Conservation (phyloP, 2,888 invertebrate genomes). For the Drosophila mayaguana region DNA sequence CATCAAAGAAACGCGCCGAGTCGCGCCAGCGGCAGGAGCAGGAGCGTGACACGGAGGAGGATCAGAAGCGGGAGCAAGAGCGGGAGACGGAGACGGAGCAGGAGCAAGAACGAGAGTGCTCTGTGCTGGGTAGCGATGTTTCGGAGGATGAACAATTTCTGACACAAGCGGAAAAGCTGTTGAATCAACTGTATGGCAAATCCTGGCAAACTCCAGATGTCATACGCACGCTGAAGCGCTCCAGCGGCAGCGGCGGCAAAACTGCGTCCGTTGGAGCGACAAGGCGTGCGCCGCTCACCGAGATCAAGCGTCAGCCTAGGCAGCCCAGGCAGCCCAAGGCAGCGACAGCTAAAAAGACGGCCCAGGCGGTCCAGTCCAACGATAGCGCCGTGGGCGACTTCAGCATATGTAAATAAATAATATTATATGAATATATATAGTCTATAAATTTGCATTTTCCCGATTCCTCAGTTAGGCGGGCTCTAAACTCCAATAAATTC, state of each 20-base stretch:
- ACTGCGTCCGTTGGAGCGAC: not conserved
- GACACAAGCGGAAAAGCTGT: conserved; percentile 74
- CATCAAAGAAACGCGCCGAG: conserved; percentile 11
- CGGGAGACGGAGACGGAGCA: not conserved
- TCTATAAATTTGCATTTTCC: not conserved
- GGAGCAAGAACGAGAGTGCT: conserved; percentile 6
- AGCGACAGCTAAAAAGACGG: conserved; percentile 26
- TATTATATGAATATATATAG: not conserved
- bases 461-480: conserved; percentile 39
- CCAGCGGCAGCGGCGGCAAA: conserved; percentile 56
- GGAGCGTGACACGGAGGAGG: not conserved
- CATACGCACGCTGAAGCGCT: conserved; percentile 77
- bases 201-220: conserved; percentile 84
- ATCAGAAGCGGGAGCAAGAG: not conserved
- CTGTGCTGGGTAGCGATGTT: conserved; percentile 34
- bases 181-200: conserved; percentile 83
- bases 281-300: conserved; percentile 27
- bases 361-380: conserved; percentile 32
- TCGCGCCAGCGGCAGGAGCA: not conserved
- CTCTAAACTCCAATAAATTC: conserved; percentile 64
- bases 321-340: conserved; percentile 38
- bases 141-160: conserved; percentile 71
- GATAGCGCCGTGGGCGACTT: conserved; percentile 80
- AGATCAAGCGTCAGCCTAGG: conserved; percentile 30
- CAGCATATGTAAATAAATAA: conserved; percentile 76